phyloP scores from a whole-genome alignment of 2,797 vertebrate genomes.

The Danio tinwini region DNA sequence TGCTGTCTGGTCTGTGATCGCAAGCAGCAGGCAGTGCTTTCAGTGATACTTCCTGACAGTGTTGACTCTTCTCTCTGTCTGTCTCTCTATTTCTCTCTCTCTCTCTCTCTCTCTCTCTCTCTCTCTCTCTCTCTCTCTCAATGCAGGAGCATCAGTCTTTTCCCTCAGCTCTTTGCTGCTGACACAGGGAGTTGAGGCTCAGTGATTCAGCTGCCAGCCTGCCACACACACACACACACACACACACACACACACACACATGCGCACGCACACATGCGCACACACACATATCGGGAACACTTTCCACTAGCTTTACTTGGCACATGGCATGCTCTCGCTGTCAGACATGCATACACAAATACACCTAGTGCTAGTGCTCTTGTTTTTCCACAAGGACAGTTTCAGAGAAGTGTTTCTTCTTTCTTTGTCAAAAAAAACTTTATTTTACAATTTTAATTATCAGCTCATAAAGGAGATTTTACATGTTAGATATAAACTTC shows the following conservation, averaged over 20 bases:
- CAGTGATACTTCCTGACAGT: slow-evolving; percentile 40
- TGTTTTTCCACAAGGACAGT: not conserved
- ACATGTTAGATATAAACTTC: not conserved
- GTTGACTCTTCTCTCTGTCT: slow-evolving; percentile 18
- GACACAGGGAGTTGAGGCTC: slow-evolving; percentile 58
- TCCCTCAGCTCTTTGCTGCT: slow-evolving; percentile 54
- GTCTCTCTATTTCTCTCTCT: slow-evolving; percentile 16
- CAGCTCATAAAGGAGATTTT: not conserved
- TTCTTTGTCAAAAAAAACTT: not conserved
- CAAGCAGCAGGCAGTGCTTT: slow-evolving; percentile 47
- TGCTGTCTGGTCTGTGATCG: slow-evolving; percentile 51
- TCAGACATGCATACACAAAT: slow-evolving; percentile 18
- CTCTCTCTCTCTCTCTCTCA: slow-evolving; percentile 24
- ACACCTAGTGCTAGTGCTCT: slow-evolving; percentile 21
- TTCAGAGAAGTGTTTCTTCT: slow-evolving; percentile 1
- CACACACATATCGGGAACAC: slow-evolving; percentile 24
- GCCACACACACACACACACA: slow-evolving; percentile 32
- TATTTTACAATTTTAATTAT: not conserved
- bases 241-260: slow-evolving; percentile 9
- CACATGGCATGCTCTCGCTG: slow-evolving; percentile 13
- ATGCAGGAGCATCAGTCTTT: slow-evolving; percentile 50
- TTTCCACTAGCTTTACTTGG: slow-evolving; percentile 33
- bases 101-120: slow-evolving; percentile 15
- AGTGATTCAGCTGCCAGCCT: slow-evolving; percentile 53
- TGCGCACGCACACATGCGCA: slow-evolving; percentile 29